Percentiles rank a stretch among this genome's conserved stretches.
Evolutionary conservation across 92 coral and sea anemone species (phyloP).

Genomic region (Paragorgia papillata): DNA sequence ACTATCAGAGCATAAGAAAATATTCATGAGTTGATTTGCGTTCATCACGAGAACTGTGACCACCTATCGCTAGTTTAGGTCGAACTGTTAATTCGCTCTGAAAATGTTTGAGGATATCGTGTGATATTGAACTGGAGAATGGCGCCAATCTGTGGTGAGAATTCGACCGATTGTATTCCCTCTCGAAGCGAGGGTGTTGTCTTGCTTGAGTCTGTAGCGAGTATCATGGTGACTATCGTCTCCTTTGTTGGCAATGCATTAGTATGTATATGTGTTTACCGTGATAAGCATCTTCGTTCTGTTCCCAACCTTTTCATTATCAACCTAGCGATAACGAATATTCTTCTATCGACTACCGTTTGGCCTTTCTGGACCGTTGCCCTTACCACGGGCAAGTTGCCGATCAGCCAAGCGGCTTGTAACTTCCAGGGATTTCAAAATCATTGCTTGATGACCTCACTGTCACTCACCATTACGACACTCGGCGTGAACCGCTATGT

Average conservation of each 20-base stretch:
- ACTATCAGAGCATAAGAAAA: constrained; percentile 21
- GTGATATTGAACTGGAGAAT: neutral
- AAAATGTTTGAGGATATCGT: constrained; percentile 8
- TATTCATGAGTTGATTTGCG: constrained; percentile 23
- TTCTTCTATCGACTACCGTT: neutral
- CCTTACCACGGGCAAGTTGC: constrained; percentile 24
- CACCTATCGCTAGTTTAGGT: neutral
- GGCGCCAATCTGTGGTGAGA: constrained; percentile 14
- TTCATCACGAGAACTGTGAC: constrained; percentile 6
- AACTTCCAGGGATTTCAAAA: constrained; percentile 35
- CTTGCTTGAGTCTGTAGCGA: constrained; percentile 11
- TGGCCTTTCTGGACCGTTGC: constrained; percentile 38
- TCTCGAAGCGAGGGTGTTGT: constrained; percentile 11
- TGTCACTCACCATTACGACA: constrained; percentile 6
- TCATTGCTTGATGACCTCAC: constrained; percentile 33
- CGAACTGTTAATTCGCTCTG: neutral
- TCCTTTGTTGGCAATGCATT: constrained; percentile 17
- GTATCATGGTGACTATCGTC: constrained; percentile 1
- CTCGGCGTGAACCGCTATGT: constrained; percentile 29
- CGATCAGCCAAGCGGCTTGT: constrained; percentile 1
- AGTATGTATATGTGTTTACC: constrained; percentile 38
- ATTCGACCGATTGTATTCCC: constrained; percentile 14
- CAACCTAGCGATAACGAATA: constrained; percentile 28
- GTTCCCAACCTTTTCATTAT: constrained; percentile 16
- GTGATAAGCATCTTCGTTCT: constrained; percentile 31